Conservation (phyloP, 1,140 invertebrate genomes). For the Diorhabda sublineata region DNA sequence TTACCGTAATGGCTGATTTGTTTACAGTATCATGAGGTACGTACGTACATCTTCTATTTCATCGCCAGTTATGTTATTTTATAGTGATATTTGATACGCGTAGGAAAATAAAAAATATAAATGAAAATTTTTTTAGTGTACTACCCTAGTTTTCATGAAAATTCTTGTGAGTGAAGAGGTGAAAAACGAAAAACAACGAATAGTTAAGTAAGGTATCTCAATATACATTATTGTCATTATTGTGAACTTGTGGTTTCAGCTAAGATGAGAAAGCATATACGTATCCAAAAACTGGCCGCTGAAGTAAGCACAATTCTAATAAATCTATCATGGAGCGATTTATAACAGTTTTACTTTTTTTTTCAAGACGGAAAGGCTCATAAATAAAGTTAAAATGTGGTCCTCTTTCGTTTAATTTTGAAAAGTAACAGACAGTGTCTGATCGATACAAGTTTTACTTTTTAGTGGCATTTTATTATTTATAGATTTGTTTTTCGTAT, state of each 20-base stretch:
- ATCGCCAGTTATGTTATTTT: too few relatives aligned
- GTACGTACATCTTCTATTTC: too few relatives aligned
- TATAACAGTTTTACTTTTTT: neutral
- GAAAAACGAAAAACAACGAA: too few relatives aligned
- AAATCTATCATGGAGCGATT: neutral
- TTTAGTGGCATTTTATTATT: constrained; percentile 3
- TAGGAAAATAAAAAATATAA: too few relatives aligned
- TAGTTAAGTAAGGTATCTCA: too few relatives aligned
- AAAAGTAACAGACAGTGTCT: neutral
- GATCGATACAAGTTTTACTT: neutral
- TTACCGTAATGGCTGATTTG: too few relatives aligned
- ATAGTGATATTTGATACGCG: too few relatives aligned
- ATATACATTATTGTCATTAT: neutral
- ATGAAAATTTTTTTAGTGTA: too few relatives aligned
- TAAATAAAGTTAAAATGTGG: neutral
- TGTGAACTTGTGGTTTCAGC: neutral
- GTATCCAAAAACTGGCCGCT: neutral
- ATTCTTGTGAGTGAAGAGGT: too few relatives aligned
- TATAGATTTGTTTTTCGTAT: constrained; percentile 1
- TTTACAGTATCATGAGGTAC: too few relatives aligned
- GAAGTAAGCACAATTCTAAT: neutral
- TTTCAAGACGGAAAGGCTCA: neutral
- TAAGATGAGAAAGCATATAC: neutral
- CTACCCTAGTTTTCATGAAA: too few relatives aligned
- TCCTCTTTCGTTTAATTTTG: neutral